A percentile compares a stretch with the other conserved stretches of the same genome.
Evolutionary conservation across 2,113 vertebrate genomes (phyloP).

Genomic region (Dendrocopos noguchii): DNA sequence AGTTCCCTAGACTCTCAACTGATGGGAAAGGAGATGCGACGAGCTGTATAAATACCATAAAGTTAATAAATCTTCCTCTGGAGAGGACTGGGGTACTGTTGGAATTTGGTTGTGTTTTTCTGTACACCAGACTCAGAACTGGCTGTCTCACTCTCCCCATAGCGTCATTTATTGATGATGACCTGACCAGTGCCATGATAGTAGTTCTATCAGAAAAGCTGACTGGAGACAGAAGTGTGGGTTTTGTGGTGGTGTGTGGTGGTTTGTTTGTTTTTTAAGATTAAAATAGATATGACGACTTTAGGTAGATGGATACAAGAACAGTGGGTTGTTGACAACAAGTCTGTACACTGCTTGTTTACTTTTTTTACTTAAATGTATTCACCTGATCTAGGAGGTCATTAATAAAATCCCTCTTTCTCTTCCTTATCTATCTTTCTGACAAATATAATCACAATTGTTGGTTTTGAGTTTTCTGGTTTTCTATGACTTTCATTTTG

Average conservation of each 20-base stretch:
- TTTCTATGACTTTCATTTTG: background rate
- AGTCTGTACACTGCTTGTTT: accelerated
- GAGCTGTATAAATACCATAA: background rate
- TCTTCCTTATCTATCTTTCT: background rate
- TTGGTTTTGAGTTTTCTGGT: background rate
- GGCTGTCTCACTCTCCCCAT: background rate
- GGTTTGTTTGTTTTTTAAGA: background rate
- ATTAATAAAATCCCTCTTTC: background rate
- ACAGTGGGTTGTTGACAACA: background rate
- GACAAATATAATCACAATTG: background rate
- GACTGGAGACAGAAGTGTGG: background rate
- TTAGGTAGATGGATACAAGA: background rate
- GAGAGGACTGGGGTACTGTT: background rate
- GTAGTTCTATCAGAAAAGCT: background rate
- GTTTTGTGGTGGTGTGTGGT: no score
- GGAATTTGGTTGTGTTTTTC: background rate
- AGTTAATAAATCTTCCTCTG: background rate
- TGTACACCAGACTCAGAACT: background rate
- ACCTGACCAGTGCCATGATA: background rate
- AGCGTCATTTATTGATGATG: background rate
- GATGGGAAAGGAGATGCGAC: background rate
- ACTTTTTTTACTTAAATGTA: background rate
- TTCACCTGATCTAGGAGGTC: background rate
- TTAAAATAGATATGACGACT: background rate
- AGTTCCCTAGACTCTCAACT: background rate